Conservation (phyloP, 2,888 invertebrate species). For the Drosophila mayaguana region DNA sequence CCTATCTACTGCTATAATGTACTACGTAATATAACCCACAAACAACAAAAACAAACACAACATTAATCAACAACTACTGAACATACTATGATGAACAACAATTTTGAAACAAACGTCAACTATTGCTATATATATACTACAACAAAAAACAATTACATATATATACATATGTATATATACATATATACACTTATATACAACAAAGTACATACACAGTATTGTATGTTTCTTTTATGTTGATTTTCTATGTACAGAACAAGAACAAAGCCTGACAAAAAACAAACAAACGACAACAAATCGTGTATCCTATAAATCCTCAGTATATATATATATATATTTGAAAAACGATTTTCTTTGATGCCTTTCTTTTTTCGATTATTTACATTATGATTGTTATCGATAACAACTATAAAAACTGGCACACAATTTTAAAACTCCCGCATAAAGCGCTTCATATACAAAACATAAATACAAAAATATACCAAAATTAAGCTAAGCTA, state of each 20-base stretch:
- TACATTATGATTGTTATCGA: conserved; percentile 61
- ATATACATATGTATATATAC: conserved; percentile 65
- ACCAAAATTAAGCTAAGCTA: conserved; percentile 39
- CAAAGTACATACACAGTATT: conserved; percentile 72
- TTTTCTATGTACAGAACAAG: conserved; percentile 69
- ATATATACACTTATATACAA: conserved; percentile 74
- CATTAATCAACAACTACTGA: conserved; percentile 32
- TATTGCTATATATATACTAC: conserved; percentile 61
- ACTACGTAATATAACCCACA: conserved; percentile 75
- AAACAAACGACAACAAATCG: conserved; percentile 50
- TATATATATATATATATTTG: conserved; percentile 32
- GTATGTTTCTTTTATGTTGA: conserved; percentile 62
- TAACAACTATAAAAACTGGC: conserved; percentile 57
- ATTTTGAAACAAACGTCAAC: conserved; percentile 69
- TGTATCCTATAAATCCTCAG: conserved; percentile 71
- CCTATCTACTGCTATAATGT: conserved; percentile 78
- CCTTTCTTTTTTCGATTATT: conserved; percentile 51
- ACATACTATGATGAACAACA: conserved; percentile 32
- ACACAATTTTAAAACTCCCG: conserved; percentile 80
- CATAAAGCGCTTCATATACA: conserved; percentile 61
- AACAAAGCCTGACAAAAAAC: conserved; percentile 71
- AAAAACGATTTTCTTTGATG: conserved; percentile 49
- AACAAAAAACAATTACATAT: conserved; percentile 44
- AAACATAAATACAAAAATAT: conserved; percentile 27
- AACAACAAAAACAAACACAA: conserved; percentile 30